Evolutionary conservation across 2,797 vertebrate genomes (phyloP), one percentile per base, ranked within the genome.

Genomic region (Cynopterus sphinx): DNA sequence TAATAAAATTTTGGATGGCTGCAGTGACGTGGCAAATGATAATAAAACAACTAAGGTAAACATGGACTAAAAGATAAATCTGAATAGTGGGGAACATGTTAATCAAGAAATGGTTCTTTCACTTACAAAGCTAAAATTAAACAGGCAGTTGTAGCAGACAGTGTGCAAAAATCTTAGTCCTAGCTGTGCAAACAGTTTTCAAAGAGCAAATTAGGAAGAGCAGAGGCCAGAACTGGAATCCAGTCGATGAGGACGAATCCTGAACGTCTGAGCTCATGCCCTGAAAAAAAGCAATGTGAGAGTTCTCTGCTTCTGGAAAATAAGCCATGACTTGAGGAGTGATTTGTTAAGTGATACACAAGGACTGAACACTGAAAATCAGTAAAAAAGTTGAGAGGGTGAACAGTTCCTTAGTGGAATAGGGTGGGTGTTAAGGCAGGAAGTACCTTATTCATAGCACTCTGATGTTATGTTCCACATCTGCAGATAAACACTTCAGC

Each of bases 31-130:
- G 67, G 6, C 71, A 41, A 31, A 33, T 13, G 41, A 36, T 63
- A 89, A 87, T 61, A 85, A 86, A 89, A 84, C 39, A 92, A 77
- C 51, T 41, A 93, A 84, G 57, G 15, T 22, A 63, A 90, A 68
- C 22, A 51, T 7, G 17, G 24, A 63, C 67, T 41, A 22, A 78
- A 81, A 94, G 61, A 74, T 71, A 59, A 71, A 51, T 67, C 16
- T 90, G 49, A 94, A 63, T 3, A 1, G 33, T 26, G 51, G 21
- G 51, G 6, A 8, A n/a, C 39, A 71, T 6, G 13, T 36, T 41
- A 85, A 71, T 22, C 16, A 78, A 67, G 57, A 91, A 89, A 84
- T 39, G n/a, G n/a, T 49, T 55, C 81, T 74, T 57, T 2, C 16
- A 43, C 59, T 77, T 57, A 36, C 21, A 79, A 73, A 79, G 53